Base-by-base conservation (phyloP, 2,113 vertebrate genomes). In the Nothobranchius furzeri region DNA sequence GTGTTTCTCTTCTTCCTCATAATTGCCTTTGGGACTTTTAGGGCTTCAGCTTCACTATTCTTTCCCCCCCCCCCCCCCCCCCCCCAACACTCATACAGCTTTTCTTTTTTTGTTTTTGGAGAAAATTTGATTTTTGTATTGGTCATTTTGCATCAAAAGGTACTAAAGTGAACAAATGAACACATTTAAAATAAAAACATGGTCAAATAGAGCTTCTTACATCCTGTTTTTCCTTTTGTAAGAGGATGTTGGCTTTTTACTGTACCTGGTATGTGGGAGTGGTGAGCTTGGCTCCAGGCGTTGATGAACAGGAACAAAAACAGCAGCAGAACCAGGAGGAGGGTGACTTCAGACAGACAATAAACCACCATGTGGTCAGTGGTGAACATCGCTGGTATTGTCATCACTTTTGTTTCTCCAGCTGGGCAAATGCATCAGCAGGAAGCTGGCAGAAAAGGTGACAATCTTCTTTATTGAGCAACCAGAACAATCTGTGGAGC, bases 251-350 rank as follows among this genome's bases (percentile, higher is more conserved):
- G 30, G 20, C 49, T 73, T 92, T 88, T 69, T 9, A 95, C 9
- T 11, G 46, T 67, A 67, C 97, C 97, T 90, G 96, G 95, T 73
- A 95, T 84, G 3, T 90, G 85, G 7, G 95, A 91, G 1, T 75
- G 86, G 24, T 88, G 88, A 60, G 86, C 89, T 1, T 82, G 82
- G 12, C 76, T 94, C 93, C 93, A 93, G 36, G 89, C 64, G 0
- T 90, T 65, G 58, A 95, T 46, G 2, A 96, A 85, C 77, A 96
- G 83, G 65, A 96, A 78, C 20, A 93, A 82, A 17, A 94, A 71
- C 68, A 96, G 72, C 15, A 96, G 71, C 56, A 96, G 51, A 17
- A 89, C 82, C 2, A 98, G 77, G 0, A 89, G 82, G 47, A 90
- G 67, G 0, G 89, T 89, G 55, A 90, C 88, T 20, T 73, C 60